These are phyloP conservation scores for Melanostoma scalare DNA, from an alignment of 2,888 invertebrate genomes.

Conservation along the genomic window DNA sequence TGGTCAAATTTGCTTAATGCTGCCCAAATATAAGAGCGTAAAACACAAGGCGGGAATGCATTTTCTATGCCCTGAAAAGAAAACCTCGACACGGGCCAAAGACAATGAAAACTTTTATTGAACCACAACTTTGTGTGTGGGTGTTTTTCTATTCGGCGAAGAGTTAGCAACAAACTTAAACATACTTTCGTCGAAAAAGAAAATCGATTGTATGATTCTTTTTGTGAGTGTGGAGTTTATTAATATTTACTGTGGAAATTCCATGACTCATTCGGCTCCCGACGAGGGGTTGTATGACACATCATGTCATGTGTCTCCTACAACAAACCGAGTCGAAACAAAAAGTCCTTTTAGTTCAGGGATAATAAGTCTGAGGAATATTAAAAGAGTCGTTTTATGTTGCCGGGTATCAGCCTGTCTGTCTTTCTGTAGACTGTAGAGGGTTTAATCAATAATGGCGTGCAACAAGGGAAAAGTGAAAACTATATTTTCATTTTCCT, in stretches of 20 bases:
- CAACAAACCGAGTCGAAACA: background rate
- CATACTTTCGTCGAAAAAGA: constrained; percentile 13
- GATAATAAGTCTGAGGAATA: constrained; percentile 30
- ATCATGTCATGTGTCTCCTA: constrained; percentile 19
- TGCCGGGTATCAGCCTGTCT: constrained; percentile 4
- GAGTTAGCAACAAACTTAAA: constrained; percentile 17
- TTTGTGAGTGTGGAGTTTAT: constrained; percentile 55
- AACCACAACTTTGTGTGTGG: background rate
- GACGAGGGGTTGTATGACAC: background rate
- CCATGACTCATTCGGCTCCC: constrained; percentile 51
- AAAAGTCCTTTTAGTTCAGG: constrained; percentile 27
- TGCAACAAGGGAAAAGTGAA: constrained; percentile 60
- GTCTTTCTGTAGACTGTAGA: constrained; percentile 11
- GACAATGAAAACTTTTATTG: background rate
- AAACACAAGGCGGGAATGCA: background rate
- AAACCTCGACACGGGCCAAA: background rate
- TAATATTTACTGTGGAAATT: constrained; percentile 26
- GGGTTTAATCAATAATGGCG: constrained; percentile 48
- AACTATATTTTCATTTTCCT: constrained; percentile 14
- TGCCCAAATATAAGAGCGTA: background rate
- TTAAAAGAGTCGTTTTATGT: constrained; percentile 27
- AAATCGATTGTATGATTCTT: constrained; percentile 53
- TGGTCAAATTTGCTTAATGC: constrained; percentile 3
- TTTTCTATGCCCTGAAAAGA: background rate
- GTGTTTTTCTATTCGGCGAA: constrained; percentile 4